Percentiles rank a stretch among this genome's conserved stretches.
Conservation (phyloP, 2,888 invertebrate species). For the Lottia gigantea region DNA sequence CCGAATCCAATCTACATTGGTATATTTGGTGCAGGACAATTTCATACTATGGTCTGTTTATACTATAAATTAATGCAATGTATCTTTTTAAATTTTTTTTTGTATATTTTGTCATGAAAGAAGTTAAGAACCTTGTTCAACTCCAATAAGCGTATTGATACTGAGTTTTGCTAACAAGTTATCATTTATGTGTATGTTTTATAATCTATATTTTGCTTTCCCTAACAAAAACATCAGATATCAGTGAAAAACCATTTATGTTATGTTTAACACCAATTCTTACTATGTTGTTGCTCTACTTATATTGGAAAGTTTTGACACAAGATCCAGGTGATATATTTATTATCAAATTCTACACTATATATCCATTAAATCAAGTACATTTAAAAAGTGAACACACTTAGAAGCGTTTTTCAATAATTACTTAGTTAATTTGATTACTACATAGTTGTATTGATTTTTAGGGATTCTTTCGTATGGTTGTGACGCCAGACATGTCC, state of each 20-base stretch:
- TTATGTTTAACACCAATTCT: conserved; percentile 28
- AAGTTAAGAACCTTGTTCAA: background rate
- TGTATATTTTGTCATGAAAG: background rate
- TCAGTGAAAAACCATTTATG: conserved; percentile 22
- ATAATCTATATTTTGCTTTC: background rate
- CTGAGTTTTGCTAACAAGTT: too few species aligned
- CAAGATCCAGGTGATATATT: conserved; percentile 53
- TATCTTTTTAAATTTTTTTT: conserved; percentile 43
- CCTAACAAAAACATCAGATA: conserved; percentile 25
- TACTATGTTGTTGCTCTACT: conserved; percentile 34
- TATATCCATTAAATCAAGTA: too few species aligned
- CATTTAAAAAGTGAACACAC: too few species aligned
- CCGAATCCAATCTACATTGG: conserved; percentile 63
- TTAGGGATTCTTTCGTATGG: too few species aligned
- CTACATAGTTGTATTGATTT: too few species aligned
- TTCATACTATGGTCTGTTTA: conserved; percentile 55
- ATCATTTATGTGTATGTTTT: too few species aligned
- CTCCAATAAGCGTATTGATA: too few species aligned
- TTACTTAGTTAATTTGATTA: too few species aligned
- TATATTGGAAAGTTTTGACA: conserved; percentile 48
- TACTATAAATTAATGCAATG: conserved; percentile 38
- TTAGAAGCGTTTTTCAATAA: too few species aligned
- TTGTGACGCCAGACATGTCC: too few species aligned
- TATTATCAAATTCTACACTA: too few species aligned
- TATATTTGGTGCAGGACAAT: conserved; percentile 59